These are phyloP conservation scores for Trichonephila inaurata DNA, from an alignment of 1,140 invertebrate genomes.

Conservation along the genomic window DNA sequence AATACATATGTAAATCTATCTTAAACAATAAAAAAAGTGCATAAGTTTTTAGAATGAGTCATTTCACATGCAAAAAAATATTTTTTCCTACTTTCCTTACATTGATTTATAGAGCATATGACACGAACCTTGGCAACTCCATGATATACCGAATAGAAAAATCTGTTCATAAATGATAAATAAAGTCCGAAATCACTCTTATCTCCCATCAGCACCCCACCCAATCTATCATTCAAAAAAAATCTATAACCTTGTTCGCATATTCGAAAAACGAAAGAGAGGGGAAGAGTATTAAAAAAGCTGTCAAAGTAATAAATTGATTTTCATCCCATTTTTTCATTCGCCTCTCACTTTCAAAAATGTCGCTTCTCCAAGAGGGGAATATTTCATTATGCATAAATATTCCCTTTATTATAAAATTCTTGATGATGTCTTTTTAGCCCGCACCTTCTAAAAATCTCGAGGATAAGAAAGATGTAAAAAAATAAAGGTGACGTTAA, in stretches of 20 bases:
- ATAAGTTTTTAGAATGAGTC: too few species aligned
- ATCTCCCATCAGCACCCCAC: conserved; percentile 20
- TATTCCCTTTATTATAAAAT: conserved; percentile 21
- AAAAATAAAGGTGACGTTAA: not conserved
- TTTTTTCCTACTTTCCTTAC: not conserved
- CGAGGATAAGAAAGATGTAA: not conserved
- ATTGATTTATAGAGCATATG: not conserved
- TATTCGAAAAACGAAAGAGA: not conserved
- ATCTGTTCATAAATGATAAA: conserved; percentile 35
- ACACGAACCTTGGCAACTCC: not conserved
- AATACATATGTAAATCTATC: too few species aligned
- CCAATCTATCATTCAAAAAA: conserved; percentile 35
- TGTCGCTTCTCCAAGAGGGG: not conserved
- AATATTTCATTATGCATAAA: conserved; percentile 39
- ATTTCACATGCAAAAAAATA: too few species aligned
- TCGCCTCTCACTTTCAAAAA: conserved; percentile 27
- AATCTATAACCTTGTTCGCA: conserved; percentile 6
- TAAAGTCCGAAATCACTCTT: conserved; percentile 9
- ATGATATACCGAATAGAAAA: not conserved
- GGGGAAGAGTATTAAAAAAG: conserved; percentile 21
- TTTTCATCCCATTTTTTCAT: not conserved
- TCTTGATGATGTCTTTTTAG: conserved; percentile 12
- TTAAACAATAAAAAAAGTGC: too few species aligned
- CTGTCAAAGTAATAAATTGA: conserved; percentile 38
- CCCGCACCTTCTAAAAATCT: not conserved